A percentile compares a stretch with the other conserved stretches of the same genome.
Evolutionary conservation across 2,888 invertebrate genomes (phyloP).

Genomic region (Amphipoea oculea): DNA sequence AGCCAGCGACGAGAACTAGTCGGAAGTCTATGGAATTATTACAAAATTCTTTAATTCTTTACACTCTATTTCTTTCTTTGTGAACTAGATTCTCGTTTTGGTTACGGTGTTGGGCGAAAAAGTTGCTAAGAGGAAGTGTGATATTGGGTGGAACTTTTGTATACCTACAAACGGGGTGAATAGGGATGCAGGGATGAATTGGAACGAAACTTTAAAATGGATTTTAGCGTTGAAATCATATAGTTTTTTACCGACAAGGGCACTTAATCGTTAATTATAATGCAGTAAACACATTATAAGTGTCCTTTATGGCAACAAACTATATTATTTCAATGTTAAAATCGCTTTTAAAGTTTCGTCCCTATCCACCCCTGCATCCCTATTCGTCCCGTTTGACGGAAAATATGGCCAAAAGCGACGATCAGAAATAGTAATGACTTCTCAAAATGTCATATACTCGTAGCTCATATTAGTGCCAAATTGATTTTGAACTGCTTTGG

Average conservation of each 20-base stretch:
- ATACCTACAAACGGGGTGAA: background rate
- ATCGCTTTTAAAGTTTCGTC: too few relatives aligned
- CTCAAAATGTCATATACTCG: background rate
- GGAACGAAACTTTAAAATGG: too few relatives aligned
- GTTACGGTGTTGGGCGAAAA: constrained; percentile 2
- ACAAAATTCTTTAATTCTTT: constrained; percentile 53
- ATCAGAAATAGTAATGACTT: background rate
- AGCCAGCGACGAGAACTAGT: background rate
- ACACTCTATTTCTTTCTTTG: constrained; percentile 47
- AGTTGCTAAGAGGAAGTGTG: background rate
- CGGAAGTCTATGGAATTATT: constrained; percentile 42
- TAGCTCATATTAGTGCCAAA: background rate
- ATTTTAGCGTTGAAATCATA: too few relatives aligned
- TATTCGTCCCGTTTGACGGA: background rate
- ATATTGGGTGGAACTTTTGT: background rate
- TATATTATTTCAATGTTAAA: too few relatives aligned
- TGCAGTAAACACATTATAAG: too few relatives aligned
- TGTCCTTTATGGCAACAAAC: too few relatives aligned
- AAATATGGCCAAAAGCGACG: background rate
- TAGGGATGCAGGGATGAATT: too few relatives aligned
- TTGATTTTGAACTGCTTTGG: background rate
- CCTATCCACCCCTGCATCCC: too few relatives aligned
- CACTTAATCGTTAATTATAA: too few relatives aligned
- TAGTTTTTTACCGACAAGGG: too few relatives aligned
- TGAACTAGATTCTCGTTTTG: constrained; percentile 39